Evolutionary conservation across 2,797 vertebrate genomes (phyloP), one percentile per base, ranked within the genome.

Genomic region (Onychomys arenicola): DNA sequence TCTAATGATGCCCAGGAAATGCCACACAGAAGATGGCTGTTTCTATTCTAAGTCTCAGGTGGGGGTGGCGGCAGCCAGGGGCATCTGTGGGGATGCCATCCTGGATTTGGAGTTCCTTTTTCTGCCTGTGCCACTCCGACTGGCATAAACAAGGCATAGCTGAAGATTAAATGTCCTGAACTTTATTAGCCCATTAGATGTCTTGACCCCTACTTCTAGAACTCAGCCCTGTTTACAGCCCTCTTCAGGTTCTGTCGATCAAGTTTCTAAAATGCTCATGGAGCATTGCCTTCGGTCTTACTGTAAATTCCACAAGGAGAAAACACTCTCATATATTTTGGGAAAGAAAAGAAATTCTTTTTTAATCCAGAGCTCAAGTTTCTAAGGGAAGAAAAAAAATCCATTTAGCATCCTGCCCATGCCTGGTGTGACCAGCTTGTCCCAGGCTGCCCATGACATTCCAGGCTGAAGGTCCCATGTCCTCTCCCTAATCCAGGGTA

Each of bases 101-200:
- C 89, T 63, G 83, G 93, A 49, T 46, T 29, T 37, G 55, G 63
- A 75, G 34, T 40, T 71, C 52, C 86, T 90, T 96, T 94, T 84
- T 17, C 82, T 82, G 89, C 52, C 67, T 40, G 69, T 40, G 80
- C 46, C 57, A 7, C 13, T 90, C 81, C 75, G 76, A 32, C 43
- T 96, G 95, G 96, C 97, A 95, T 46, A 89, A 87, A 91, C 83
- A 95, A 80, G 85, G 67, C 89, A 88, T 83, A 87, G 83, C 93
- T 94, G 93, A 80, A 93, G 97, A 98, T 97, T 95, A 97, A 97
- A 96, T 96, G 96, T 98, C 75, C 96, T 11, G 96, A 93, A 95
- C 94, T 85, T 40, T 55, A 89, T 88, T 87, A 96, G 90, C 23
- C 69, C 75, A 1, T 94, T 63, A 27, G 83, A 52, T 71, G 89